Evolutionary conservation across 2,888 invertebrate species (phyloP), one percentile per base, ranked within the genome.

Genomic region (Eremobia ochroleuca): DNA sequence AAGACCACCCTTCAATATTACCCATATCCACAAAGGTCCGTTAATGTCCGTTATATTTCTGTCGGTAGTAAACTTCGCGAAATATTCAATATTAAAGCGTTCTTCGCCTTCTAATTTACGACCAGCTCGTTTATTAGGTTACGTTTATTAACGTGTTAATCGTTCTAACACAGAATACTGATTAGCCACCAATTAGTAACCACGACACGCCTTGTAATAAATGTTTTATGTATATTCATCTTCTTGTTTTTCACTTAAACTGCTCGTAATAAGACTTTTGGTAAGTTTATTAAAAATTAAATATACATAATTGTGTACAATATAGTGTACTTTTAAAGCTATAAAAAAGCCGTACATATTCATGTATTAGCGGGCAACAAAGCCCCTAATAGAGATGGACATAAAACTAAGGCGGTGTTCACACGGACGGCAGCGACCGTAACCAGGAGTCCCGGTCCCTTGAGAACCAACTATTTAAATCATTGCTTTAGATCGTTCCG

Each of bases 381-480:
- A 64, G 34, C 34, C 37, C 37, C 15, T 74, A 64, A 59, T 70
- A 70, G 66, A 78, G 62, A 76, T 74, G 77, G 37, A 67, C 25
- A 67, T 72, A 76, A 49, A 75, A 81, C 70, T 77, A 81, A 85
- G 70, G 79, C n/a, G 43, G 58, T 73, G 82, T 87, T 89, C 90
- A 89, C 90, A 89, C 90, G 87, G n/a, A 18, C 55, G 65, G 40
- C 85, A 84, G 72, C 67, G 40, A 87, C 84, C 86, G 88, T 85
- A 83, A 76, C 89, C 67, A 59, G 72, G 43, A 84, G 88, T 78
- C 67, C 77, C 81, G 81, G 73, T 87, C 81, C 86, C 88, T 82
- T 81, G 90, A 85, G 87, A 89, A 89, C 76, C 43, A 72, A 75
- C 77, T 69, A 85, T 80, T 79, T 61, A 82, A 88, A 88, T 88